Evolutionary conservation across 2,797 vertebrate species (phyloP), one percentile per base, ranked within the genome.

Genomic region (Scyliorhinus canicula): DNA sequence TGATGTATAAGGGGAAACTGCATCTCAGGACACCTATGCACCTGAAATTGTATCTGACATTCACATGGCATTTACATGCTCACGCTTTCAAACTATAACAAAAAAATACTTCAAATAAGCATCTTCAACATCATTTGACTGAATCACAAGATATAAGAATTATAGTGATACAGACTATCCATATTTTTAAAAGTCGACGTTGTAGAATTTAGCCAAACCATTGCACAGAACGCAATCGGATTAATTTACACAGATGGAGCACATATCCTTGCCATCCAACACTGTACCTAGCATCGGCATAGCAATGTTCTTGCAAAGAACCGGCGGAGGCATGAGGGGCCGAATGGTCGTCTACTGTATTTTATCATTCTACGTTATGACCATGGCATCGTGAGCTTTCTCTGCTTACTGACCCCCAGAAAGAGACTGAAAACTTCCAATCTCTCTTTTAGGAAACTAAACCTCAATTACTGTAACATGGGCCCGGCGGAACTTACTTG

Each of bases 281-380:
- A 60, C 7, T n/a, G 35, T n/a, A 91, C 19, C n/a, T 44, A 65
- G 24, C 44, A 65, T 65, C 63, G 88, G 24, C 63, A 65, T 9
- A 4, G 19, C 24, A 24, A 40, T 24, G n/a, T n/a, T 63, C 88
- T 21, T 91, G 40, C 88, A 91, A 90, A 63, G 57, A 63, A 52
- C 31, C 7, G 85, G 86, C 57, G 57, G 31, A 21, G 8, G 57
- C n/a, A 35, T n/a, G 35, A n/a, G 40, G 88, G 88, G 88, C 57
- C 60, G 88, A 91, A 91, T 91, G 57, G 57, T 35, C 88, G 40
- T 88, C 52, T 88, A 63, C 35, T 63, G n/a, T 91, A n/a, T 40
- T 40, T 40, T 63, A 9, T 91, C 55, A 60, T 60, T 90, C 57
- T 24, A 44, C 63, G 21, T 91, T 65, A n/a, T 91, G 60, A 35